A percentile compares a stretch with the other conserved stretches of the same genome.
Conservation (phyloP, 1,140 invertebrate species). For the Drosophila ohnishii region DNA sequence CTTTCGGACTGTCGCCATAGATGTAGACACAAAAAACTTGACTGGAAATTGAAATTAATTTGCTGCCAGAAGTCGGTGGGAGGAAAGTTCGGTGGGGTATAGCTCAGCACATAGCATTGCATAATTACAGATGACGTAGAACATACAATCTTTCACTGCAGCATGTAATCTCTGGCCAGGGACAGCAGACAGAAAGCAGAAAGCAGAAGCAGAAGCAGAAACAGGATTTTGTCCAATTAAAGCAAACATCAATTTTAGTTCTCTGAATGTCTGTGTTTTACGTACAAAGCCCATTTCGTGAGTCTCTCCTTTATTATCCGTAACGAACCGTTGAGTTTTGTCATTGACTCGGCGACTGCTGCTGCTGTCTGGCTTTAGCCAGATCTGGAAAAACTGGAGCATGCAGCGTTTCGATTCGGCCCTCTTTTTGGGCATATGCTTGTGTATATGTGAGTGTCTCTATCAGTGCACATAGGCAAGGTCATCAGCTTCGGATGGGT, state of each 20-base stretch:
- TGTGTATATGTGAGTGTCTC: background rate
- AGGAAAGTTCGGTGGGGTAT: constrained; percentile 1
- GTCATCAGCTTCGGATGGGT: constrained; percentile 45
- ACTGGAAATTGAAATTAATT: constrained; percentile 77
- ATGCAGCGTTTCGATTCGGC: constrained; percentile 37
- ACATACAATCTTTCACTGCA: constrained; percentile 27
- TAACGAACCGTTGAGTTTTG: constrained; percentile 65
- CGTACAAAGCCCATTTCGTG: constrained; percentile 1
- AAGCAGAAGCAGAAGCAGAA: constrained; percentile 9
- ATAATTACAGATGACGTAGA: constrained; percentile 71
- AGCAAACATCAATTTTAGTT: constrained; percentile 42
- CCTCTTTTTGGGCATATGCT: constrained; percentile 20
- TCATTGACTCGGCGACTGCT: constrained; percentile 53
- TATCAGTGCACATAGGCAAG: constrained; percentile 41
- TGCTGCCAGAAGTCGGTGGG: constrained; percentile 27
- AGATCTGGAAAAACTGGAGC: constrained; percentile 56
- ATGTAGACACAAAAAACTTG: constrained; percentile 40
- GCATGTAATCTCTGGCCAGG: constrained; percentile 24
- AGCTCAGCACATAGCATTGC: constrained; percentile 47
- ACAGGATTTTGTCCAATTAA: constrained; percentile 67
- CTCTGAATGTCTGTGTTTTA: background rate
- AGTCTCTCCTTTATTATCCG: constrained; percentile 23
- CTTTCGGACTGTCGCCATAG: constrained; percentile 35
- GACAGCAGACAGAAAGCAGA: background rate
- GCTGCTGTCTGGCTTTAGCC: constrained; percentile 35